Conservation (phyloP, 2,888 invertebrate genomes). For the Leucoma salicis region DNA sequence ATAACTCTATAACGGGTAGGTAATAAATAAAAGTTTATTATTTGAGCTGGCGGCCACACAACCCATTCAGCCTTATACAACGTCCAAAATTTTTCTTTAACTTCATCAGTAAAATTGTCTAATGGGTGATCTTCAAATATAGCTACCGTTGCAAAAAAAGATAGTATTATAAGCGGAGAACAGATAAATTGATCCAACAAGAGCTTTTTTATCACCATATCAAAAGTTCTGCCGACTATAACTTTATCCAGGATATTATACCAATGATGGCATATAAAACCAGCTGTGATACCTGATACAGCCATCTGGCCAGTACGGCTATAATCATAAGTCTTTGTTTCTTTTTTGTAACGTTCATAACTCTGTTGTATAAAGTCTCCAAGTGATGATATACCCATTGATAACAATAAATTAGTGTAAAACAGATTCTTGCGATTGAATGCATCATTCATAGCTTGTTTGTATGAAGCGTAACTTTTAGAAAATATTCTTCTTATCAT, state of each 20-base stretch:
- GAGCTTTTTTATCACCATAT: conserved; percentile 88
- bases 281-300: conserved; percentile 88
- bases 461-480: conserved; percentile 47
- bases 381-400: conserved; percentile 86
- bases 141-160: conserved; percentile 90
- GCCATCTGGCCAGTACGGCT: conserved; percentile 89
- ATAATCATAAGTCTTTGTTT: conserved; percentile 80
- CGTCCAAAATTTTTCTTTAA: conserved; percentile 87
- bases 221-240: conserved; percentile 86
- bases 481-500: conserved; percentile 58
- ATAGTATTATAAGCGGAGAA: conserved; percentile 89
- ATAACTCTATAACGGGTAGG: conserved; percentile 91
- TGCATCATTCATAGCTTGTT: conserved; percentile 53
- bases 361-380: conserved; percentile 92
- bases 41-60: conserved; percentile 96
- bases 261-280: conserved; percentile 93
- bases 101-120: conserved; percentile 84
- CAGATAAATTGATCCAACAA: conserved; percentile 91
- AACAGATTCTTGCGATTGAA: conserved; percentile 86
- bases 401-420: conserved; percentile 90
- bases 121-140: conserved; percentile 85
- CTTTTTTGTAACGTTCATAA: conserved; percentile 85
- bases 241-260: conserved; percentile 88
- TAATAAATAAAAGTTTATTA: conserved; percentile 94
- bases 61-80: conserved; percentile 94